Base-by-base conservation (phyloP, 1,140 invertebrate genomes). In the Drosophila parvula region DNA sequence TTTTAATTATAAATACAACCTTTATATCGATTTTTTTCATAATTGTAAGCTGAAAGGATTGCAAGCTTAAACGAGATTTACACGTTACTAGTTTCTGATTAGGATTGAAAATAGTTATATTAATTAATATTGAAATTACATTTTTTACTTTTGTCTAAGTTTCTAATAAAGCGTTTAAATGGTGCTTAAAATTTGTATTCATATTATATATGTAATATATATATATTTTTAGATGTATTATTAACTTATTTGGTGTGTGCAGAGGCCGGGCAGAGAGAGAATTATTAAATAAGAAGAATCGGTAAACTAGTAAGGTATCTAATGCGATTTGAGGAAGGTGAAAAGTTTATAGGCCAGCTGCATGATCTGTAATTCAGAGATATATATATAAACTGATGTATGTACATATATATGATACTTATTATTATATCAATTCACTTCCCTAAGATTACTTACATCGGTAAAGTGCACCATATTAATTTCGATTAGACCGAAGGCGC, bases 391-490 rank as follows among this genome's bases (percentile, higher is more conserved):
- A 0, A 4, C 5, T n/a, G n/a, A n/a, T n/a, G n/a, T n/a, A n/a
- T n/a, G n/a, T n/a, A n/a, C n/a, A n/a, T n/a, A 0, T 0, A 43
- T 14, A 22, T 36, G n/a, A 27, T 28, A 30, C 30, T 7, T 30
- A 30, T 28, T 11, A 10, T 10, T 11, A 14, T 8, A 22, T 18
- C 5, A 22, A 40, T 14, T 11, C 11, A 0, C 1, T 10, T 56
- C 32, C 4, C 0, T 5, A 22, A 27, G 1, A 8, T 7, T 0
- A 73, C 79, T 73, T 3, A 86, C 84, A 18, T 86, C 71, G 0
- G 70, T 44, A 22, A 86, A 86, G 51, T 89, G 83, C 30, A 60
- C 61, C 84, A 86, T 86, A n/a, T 86, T 88, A 30, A 86, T 41
- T 11, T 83, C 57, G 12, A 79, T 59, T 0, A 86, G 36, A 0